A percentile compares a stretch with the other conserved stretches of the same genome.
Evolutionary conservation across 1,140 invertebrate genomes (phyloP).

Genomic region (Nasonia vitripennis): DNA sequence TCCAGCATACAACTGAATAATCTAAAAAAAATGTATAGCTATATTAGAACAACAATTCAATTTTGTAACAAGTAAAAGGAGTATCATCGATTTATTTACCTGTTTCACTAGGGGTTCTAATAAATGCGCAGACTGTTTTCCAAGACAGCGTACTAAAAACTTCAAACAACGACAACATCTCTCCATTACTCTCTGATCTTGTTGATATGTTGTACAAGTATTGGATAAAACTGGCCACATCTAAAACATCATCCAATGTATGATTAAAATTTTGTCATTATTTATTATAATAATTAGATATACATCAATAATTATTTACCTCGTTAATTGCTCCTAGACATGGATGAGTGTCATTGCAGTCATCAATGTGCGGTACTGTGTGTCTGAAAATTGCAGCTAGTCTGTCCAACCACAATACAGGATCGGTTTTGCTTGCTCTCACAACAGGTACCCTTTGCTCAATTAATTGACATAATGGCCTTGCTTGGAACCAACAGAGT

Average conservation of each 20-base stretch:
- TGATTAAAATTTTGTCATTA: not conserved
- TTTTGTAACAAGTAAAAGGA: constrained; percentile 29
- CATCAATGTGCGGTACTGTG: constrained; percentile 79
- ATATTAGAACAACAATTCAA: not conserved
- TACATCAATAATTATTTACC: constrained; percentile 68
- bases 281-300: constrained; percentile 7
- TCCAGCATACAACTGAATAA: constrained; percentile 87
- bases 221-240: constrained; percentile 90
- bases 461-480: constrained; percentile 79
- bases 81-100: constrained; percentile 69
- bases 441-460: constrained; percentile 71
- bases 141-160: constrained; percentile 91
- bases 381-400: constrained; percentile 92
- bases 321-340: constrained; percentile 88
- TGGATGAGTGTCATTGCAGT: constrained; percentile 82
- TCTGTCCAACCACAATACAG: constrained; percentile 94
- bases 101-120: constrained; percentile 88
- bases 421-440: constrained; percentile 81
- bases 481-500: constrained; percentile 86
- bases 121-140: constrained; percentile 85
- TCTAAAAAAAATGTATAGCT: constrained; percentile 74
- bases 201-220: constrained; percentile 85
- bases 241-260: constrained; percentile 60
- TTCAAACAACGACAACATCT: constrained; percentile 91
- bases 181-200: constrained; percentile 93